A percentile compares a stretch with the other conserved stretches of the same genome.
Evolutionary conservation across 2,888 invertebrate species (phyloP).

Genomic region (Drepana falcataria): DNA sequence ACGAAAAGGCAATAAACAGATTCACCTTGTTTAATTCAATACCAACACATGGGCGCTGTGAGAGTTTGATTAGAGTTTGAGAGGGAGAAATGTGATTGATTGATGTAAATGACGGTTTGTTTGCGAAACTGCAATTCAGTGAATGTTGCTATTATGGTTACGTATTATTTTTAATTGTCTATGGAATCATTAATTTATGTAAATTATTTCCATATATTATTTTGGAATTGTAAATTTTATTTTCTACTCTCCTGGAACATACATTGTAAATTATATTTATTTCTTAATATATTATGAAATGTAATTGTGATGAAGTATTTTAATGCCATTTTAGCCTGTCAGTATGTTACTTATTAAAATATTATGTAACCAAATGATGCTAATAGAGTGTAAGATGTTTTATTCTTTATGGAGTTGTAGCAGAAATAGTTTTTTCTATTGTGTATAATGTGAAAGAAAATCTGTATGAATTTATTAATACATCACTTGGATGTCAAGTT

Average conservation of each 20-base stretch:
- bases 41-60: neutral
- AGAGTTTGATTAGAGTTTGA: constrained; percentile 2
- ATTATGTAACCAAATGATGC: constrained; percentile 76
- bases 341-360: constrained; percentile 65
- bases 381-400: constrained; percentile 69
- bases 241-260: constrained; percentile 17
- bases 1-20: neutral
- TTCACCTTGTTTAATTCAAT: neutral
- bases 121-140: constrained; percentile 25
- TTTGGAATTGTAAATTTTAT: constrained; percentile 21
- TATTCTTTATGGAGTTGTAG: constrained; percentile 66
- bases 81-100: constrained; percentile 28
- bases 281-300: constrained; percentile 52
- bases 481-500: constrained; percentile 68
- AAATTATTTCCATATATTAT: constrained; percentile 22
- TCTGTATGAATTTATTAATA: constrained; percentile 73
- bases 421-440: constrained; percentile 67
- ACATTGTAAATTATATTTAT: constrained; percentile 42
- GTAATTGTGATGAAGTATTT: constrained; percentile 70
- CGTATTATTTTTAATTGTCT: constrained; percentile 21
- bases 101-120: constrained; percentile 34
- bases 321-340: constrained; percentile 74
- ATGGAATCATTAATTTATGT: constrained; percentile 33
- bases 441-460: constrained; percentile 67
- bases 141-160: constrained; percentile 22